Base-by-base conservation (phyloP, 2,113 vertebrate genomes). In the Nerophis ophidion region DNA sequence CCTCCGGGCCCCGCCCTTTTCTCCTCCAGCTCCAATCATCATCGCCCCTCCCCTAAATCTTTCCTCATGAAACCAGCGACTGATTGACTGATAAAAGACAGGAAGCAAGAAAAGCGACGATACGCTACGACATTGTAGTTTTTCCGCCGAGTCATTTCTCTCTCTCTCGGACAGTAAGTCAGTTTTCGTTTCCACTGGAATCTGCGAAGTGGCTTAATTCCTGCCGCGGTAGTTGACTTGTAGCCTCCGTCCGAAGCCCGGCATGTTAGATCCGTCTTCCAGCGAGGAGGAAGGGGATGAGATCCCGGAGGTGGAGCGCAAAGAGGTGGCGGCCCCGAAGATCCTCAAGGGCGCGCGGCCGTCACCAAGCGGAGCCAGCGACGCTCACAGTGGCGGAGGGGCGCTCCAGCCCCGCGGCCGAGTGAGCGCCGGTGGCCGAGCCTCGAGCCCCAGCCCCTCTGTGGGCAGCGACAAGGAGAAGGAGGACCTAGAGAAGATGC, bases 401-500 rank as follows among this genome's bases (percentile, higher is more conserved):
- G 70, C 90, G 90, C 69, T 91, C 75, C 83, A 90, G 87, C 76
- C 91, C 71, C 66, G 74, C 62, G 80, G 72, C 70, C 86, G 92
- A 6, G 77, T 91, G 4, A 10, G 44, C 86, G 89, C 74, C 84
- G 61, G 81, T 38, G 81, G 80, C 72, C 74, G 92, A 63, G 92
- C 94, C 66, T 91, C 89, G 74, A 92, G 91, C 79, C 91, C 91
- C 52, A 88, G 90, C 65, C 95, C 94, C 7, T 95, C 94, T 65
- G 91, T 94, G 74, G 91, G 91, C 67, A 94, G 93, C 79, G 95
- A 97, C 86, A 97, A 96, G 74, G 95, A 97, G 84, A 97, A 95
- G 66, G 95, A 98, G 48, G 95, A 98, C 82, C 81, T 96, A 76
- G 94, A 98, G 88, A 91, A 92, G 84, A 88, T 98, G 90, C 96